A percentile compares a stretch with the other conserved stretches of the same genome.
Evolutionary conservation across 2,113 vertebrate species (phyloP).

Genomic region (Rynchops niger): DNA sequence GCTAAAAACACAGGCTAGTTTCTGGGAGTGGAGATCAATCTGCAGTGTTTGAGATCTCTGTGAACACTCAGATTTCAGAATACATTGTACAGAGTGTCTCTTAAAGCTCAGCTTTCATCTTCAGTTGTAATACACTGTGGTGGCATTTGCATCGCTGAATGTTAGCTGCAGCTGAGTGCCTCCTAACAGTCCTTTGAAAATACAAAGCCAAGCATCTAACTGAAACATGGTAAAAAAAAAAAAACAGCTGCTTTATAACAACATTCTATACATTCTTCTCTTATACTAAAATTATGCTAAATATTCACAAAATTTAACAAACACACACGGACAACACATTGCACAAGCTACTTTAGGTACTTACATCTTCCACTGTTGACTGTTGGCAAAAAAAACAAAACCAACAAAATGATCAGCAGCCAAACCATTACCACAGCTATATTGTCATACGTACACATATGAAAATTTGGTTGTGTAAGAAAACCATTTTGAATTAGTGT

Average conservation of each 20-base stretch:
- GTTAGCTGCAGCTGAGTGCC: not conserved
- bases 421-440: not conserved
- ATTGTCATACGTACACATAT: not conserved
- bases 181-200: not conserved
- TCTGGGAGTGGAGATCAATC: not conserved
- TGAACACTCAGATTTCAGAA: not conserved
- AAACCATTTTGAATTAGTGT: not conserved
- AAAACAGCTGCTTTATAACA: not conserved
- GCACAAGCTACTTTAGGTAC: not conserved
- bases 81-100: not conserved
- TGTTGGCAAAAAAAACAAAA: not conserved
- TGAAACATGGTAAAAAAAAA: not conserved
- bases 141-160: not conserved
- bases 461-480: not conserved
- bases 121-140: not conserved
- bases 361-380: slow-evolving; percentile 46
- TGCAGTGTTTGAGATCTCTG: not conserved
- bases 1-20: not conserved
- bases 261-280: not conserved
- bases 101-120: not conserved
- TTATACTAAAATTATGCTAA: not conserved
- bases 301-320: not conserved
- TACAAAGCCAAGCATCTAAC: not conserved
- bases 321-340: not conserved
- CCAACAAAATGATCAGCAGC: not conserved